phyloP scores from a whole-genome alignment of 2,113 vertebrate genomes.

The Corythornis vintsioides region DNA sequence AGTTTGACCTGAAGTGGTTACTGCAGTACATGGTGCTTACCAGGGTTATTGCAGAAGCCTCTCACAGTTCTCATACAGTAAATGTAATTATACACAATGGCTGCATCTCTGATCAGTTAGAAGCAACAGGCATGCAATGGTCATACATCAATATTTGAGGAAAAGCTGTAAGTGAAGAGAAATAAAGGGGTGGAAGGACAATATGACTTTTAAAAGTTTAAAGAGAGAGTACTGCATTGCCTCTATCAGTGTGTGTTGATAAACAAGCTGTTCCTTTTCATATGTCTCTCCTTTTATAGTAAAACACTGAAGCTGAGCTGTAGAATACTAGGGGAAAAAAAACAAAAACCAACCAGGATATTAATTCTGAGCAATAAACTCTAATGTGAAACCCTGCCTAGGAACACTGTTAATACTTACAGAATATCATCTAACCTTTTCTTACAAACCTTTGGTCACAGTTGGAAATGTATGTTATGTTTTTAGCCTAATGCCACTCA shows the following conservation, averaged over 20 bases:
- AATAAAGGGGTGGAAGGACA: neutral
- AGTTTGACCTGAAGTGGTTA: neutral
- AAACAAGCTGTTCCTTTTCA: neutral
- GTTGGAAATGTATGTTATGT: neutral
- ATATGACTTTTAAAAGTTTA: conserved; percentile 5
- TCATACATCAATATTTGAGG: neutral
- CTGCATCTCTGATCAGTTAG: neutral
- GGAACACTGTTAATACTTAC: neutral
- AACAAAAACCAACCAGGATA: neutral
- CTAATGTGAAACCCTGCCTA: neutral
- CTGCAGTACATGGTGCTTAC: neutral
- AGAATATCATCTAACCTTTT: neutral
- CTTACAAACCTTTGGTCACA: neutral
- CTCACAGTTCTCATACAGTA: neutral
- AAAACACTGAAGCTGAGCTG: neutral
- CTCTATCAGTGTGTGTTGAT: neutral
- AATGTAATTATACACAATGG: neutral
- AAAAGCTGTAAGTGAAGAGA: neutral
- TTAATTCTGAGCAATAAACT: conserved; percentile 37
- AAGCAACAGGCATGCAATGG: neutral
- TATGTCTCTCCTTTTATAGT: neutral
- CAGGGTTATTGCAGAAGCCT: neutral
- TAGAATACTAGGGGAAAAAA: neutral
- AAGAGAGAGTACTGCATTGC: neutral
- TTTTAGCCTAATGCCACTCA: neutral